Evolutionary conservation across 1,140 invertebrate species (phyloP).

Genomic region (Lycorma delicatula): DNA sequence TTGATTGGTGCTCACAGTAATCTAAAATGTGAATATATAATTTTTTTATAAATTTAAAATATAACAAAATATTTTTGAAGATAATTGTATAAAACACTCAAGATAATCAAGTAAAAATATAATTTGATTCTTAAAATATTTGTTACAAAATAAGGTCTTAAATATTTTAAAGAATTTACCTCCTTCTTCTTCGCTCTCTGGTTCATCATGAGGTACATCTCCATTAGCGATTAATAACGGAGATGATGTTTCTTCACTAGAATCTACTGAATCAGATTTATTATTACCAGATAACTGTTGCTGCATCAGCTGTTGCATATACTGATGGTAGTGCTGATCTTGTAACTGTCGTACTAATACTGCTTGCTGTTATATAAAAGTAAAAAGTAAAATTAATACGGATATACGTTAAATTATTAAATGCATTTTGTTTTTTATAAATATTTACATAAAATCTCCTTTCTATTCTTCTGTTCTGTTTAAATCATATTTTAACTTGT

Average conservation of each 20-base stretch:
- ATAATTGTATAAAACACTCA: too few species aligned
- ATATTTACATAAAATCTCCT: neutral
- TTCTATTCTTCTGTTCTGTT: too few species aligned
- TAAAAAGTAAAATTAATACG: neutral
- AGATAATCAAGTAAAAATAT: too few species aligned
- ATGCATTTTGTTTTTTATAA: constrained; percentile 6
- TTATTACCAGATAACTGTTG: constrained; percentile 24
- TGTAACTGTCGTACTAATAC: constrained; percentile 86
- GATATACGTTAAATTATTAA: neutral
- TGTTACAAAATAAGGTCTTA: too few species aligned
- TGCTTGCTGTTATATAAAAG: constrained; percentile 58
- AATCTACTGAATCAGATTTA: neutral
- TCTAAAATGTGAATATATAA: too few species aligned
- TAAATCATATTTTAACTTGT: too few species aligned
- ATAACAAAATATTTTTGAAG: too few species aligned
- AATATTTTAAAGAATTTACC: too few species aligned
- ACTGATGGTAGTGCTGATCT: constrained; percentile 96
- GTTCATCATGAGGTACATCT: constrained; percentile 7
- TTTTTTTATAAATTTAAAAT: too few species aligned
- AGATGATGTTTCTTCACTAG: neutral
- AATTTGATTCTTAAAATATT: too few species aligned
- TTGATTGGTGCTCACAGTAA: too few species aligned
- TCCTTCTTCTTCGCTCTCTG: constrained; percentile 12
- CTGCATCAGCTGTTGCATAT: constrained; percentile 79
- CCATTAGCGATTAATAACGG: constrained; percentile 6